Percentiles rank a stretch among this genome's conserved stretches.
Evolutionary conservation across 2,113 vertebrate genomes (phyloP).

Genomic region (Sebastes schlegelii): DNA sequence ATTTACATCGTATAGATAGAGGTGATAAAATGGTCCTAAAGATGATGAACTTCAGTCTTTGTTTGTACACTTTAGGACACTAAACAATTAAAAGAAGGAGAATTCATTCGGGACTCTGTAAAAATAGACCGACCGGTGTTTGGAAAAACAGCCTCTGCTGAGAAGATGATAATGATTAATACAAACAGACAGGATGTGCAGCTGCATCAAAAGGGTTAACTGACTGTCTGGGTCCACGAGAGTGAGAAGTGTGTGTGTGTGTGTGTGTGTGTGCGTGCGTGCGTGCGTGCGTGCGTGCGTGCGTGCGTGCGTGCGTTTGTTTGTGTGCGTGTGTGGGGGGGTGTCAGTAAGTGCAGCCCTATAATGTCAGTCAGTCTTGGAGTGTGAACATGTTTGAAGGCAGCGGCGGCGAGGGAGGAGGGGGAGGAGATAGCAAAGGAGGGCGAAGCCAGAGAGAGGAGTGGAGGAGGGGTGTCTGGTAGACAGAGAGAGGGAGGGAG

Average conservation of each 20-base stretch:
- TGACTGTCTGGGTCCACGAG: constrained; percentile 65
- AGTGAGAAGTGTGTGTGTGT: constrained; percentile 24
- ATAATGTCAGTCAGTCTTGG: constrained; percentile 72
- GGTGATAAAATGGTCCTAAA: too few species aligned
- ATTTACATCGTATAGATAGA: too few species aligned
- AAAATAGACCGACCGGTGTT: not conserved
- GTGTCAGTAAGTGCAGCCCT: constrained; percentile 65
- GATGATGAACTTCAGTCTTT: not conserved
- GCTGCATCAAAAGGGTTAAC: constrained; percentile 72
- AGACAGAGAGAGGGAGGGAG: constrained; percentile 56
- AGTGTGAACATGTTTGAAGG: constrained; percentile 82
- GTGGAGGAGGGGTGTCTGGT: constrained; percentile 76
- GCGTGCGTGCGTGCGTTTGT: constrained; percentile 47
- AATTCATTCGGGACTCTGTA: not conserved
- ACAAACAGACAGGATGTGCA: constrained; percentile 32
- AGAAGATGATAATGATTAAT: constrained; percentile 9
- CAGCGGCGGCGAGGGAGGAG: constrained; percentile 55
- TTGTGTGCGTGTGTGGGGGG: constrained; percentile 32
- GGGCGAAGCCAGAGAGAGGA: constrained; percentile 63
- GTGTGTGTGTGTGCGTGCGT: constrained; percentile 47
- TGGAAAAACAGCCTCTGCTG: not conserved
- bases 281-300: constrained; percentile 35
- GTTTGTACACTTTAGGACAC: not conserved
- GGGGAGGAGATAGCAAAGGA: constrained; percentile 67
- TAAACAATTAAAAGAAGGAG: not conserved